Evolutionary conservation across 1,140 invertebrate species (phyloP).

Genomic region (Halotydeus destructor): DNA sequence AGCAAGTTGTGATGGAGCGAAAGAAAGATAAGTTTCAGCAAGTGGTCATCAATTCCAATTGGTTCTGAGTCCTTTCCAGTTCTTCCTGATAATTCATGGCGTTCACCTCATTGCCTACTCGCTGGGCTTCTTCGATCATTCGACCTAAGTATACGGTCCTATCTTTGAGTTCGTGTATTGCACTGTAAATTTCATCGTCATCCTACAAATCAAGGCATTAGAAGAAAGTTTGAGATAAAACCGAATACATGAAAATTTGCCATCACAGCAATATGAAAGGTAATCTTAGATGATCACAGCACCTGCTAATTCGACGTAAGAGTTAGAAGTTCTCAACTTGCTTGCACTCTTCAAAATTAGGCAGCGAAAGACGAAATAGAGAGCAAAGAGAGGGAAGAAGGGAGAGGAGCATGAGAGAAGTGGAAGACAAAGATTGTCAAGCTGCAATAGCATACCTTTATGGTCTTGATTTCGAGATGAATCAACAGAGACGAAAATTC

Average conservation of each 20-base stretch:
- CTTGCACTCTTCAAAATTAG: too few relatives aligned
- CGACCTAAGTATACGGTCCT: background rate
- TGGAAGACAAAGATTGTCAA: too few relatives aligned
- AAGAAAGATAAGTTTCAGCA: too few relatives aligned
- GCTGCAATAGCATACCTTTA: too few relatives aligned
- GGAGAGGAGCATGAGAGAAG: too few relatives aligned
- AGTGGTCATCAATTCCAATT: too few relatives aligned
- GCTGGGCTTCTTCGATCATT: background rate
- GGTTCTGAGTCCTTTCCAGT: background rate
- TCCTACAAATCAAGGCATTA: background rate
- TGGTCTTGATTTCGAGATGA: conserved; percentile 48
- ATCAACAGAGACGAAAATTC: conserved; percentile 77
- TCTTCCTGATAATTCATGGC: background rate
- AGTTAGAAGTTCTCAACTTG: too few relatives aligned
- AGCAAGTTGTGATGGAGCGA: too few relatives aligned
- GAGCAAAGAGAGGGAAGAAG: too few relatives aligned
- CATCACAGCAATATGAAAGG: background rate
- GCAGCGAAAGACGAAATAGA: too few relatives aligned
- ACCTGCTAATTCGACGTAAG: too few relatives aligned
- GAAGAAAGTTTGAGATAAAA: background rate
- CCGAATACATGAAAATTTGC: background rate
- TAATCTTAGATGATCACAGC: background rate
- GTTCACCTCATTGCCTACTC: background rate
- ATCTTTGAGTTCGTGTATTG: background rate
- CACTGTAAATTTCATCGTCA: background rate